Percentiles rank a stretch among this genome's conserved stretches.
phyloP scores from a whole-genome alignment of 1,140 invertebrate species.

The Brachionus calyciflorus region DNA sequence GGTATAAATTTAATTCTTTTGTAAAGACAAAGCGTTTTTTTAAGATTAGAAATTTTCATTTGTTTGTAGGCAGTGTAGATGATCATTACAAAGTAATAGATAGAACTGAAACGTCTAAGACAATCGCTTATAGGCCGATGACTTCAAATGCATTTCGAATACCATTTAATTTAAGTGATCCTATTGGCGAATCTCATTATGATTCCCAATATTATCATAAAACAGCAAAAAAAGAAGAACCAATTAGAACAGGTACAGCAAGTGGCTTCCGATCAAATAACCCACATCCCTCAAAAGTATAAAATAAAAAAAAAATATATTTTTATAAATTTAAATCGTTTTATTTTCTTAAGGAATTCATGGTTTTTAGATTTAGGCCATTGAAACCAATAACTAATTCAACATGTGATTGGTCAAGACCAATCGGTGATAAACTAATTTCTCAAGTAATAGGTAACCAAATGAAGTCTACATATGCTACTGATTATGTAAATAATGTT shows the following conservation, averaged over 20 bases:
- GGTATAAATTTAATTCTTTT: too few relatives aligned
- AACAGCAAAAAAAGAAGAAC: conserved; percentile 47
- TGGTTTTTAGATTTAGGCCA: conserved; percentile 42
- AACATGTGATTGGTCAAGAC: conserved; percentile 11
- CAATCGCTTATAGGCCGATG: conserved; percentile 51
- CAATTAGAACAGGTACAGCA: conserved; percentile 52
- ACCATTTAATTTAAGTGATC: conserved; percentile 49
- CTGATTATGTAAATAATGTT: conserved; percentile 46
- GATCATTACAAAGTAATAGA: conserved; percentile 16
- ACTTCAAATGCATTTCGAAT: conserved; percentile 53
- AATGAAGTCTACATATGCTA: conserved; percentile 41
- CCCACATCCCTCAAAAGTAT: conserved; percentile 55
- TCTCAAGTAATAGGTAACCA: conserved; percentile 23
- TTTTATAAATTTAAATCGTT: neutral
- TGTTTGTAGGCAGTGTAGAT: neutral
- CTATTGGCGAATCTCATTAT: conserved; percentile 51
- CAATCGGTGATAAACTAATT: conserved; percentile 22
- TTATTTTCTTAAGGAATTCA: neutral
- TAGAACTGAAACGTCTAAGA: neutral
- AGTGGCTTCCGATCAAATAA: conserved; percentile 54
- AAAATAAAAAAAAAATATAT: neutral
- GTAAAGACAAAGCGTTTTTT: too few relatives aligned
- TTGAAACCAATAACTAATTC: neutral
- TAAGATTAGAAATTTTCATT: too few relatives aligned
- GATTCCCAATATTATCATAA: conserved; percentile 51